Percentiles rank a stretch among this genome's conserved stretches.
Conservation (phyloP, 2,113 vertebrate species). For the Leiothrix lutea region DNA sequence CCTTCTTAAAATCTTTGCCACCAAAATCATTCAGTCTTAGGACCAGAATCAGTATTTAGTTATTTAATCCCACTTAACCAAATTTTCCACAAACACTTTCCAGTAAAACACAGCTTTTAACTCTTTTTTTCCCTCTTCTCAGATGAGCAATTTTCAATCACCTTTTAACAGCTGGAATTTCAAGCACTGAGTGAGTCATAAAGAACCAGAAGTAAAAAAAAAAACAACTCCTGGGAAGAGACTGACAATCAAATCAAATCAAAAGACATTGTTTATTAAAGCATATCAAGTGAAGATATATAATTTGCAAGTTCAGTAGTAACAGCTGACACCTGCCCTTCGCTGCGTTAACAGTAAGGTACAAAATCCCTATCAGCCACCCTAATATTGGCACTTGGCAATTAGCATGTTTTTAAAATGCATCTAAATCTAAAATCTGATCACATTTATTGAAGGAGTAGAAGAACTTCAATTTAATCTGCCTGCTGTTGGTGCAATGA, state of each 20-base stretch:
- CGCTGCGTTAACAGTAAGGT: background rate
- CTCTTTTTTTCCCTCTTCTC: rapidly evolving
- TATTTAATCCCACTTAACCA: background rate
- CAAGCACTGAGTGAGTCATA: background rate
- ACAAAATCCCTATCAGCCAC: rapidly evolving
- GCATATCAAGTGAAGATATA: background rate
- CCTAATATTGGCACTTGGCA: background rate
- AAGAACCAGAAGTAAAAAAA: background rate
- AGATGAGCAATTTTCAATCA: background rate
- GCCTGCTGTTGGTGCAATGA: background rate
- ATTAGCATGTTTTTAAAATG: slow-evolving; percentile 4
- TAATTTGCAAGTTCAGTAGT: background rate
- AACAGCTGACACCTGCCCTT: background rate
- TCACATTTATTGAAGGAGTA: background rate
- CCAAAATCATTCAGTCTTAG: background rate
- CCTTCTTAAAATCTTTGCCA: background rate
- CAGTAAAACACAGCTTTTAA: background rate
- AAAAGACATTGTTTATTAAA: background rate
- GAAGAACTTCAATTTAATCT: background rate
- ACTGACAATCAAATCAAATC: background rate
- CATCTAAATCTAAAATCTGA: background rate
- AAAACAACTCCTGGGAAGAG: background rate
- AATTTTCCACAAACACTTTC: background rate
- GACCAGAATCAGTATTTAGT: background rate
- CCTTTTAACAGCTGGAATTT: background rate